These are phyloP conservation scores for Pampusana beccarii DNA, from an alignment of 2,113 vertebrate genomes.

Conservation along the genomic window DNA sequence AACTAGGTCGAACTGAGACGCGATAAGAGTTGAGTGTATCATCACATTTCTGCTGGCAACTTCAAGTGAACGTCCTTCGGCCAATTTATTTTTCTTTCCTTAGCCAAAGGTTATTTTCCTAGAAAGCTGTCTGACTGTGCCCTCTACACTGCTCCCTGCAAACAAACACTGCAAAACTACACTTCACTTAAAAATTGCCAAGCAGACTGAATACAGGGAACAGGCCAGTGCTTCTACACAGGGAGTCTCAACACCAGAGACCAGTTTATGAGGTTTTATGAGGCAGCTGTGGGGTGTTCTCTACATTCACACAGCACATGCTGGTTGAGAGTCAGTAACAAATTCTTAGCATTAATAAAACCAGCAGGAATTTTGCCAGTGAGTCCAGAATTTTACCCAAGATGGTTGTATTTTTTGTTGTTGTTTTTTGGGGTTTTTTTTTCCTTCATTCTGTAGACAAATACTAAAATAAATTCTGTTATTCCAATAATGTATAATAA, in stretches of 20 bases:
- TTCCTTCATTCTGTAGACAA: neutral
- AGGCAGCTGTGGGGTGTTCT: neutral
- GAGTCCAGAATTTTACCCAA: neutral
- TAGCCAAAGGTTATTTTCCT: slow-evolving; percentile 32
- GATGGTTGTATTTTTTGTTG: neutral
- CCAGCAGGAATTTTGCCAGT: neutral
- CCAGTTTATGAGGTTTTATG: neutral
- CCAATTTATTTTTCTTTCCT: slow-evolving; percentile 36
- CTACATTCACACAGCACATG: neutral
- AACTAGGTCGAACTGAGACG: neutral
- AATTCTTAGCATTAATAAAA: neutral
- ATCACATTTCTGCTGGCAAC: neutral
- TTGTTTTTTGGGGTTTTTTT: neutral
- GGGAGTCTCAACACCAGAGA: neutral
- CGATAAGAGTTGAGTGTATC: neutral
- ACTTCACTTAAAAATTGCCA: neutral
- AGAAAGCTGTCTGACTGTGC: slow-evolving; percentile 14
- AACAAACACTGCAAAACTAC: neutral
- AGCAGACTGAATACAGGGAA: neutral
- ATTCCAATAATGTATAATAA: neutral
- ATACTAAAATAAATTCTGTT: neutral
- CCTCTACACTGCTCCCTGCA: neutral
- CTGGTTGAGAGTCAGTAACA: neutral
- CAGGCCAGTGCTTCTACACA: neutral
- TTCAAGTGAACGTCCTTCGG: neutral